Evolutionary conservation across 2,113 vertebrate genomes (phyloP).

Genomic region (Salvator merianae): DNA sequence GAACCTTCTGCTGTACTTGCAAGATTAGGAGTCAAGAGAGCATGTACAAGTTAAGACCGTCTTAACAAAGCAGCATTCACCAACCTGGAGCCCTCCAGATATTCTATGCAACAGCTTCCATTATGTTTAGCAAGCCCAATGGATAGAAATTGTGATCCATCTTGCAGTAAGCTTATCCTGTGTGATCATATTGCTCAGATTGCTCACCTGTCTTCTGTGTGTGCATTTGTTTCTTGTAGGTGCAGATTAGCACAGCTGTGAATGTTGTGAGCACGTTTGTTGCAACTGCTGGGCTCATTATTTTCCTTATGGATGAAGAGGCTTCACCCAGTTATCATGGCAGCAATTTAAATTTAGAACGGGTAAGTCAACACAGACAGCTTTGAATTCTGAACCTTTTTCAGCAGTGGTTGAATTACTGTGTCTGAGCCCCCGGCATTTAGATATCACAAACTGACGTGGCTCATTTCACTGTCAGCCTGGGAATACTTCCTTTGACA

Average conservation of each 20-base stretch:
- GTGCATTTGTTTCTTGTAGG: background rate
- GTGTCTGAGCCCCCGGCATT: background rate
- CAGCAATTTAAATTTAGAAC: constrained; percentile 24
- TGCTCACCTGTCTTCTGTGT: too few species aligned
- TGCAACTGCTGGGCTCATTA: constrained; percentile 34
- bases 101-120: too few species aligned
- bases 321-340: constrained; percentile 30
- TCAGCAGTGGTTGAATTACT: background rate
- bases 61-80: too few species aligned
- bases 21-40: too few species aligned
- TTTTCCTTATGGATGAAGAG: constrained; percentile 62
- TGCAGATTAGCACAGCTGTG: constrained; percentile 62
- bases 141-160: too few species aligned
- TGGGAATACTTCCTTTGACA: background rate
- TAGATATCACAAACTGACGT: background rate
- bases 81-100: too few species aligned
- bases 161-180: background rate
- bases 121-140: too few species aligned
- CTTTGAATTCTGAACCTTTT: background rate
- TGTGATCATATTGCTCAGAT: background rate
- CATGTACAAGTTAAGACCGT: too few species aligned
- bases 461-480: background rate
- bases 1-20: too few species aligned
- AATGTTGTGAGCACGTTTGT: constrained; percentile 63
- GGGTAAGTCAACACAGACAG: background rate